Percentiles rank a stretch among this genome's conserved stretches.
Conservation (phyloP, 2,113 vertebrate genomes). For the Grammomys dolichurus region DNA sequence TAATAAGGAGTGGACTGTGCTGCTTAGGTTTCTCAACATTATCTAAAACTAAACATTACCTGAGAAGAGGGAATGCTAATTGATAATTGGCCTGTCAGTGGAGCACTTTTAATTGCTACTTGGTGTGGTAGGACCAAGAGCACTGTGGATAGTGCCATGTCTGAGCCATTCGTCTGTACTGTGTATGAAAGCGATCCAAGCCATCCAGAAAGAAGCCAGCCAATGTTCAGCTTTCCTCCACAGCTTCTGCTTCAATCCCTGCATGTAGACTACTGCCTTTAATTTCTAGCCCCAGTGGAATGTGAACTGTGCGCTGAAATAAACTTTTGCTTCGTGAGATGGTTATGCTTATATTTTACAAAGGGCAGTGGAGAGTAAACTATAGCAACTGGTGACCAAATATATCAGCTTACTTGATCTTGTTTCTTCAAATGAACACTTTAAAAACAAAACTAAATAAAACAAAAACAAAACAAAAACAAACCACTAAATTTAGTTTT, state of each 20-base stretch:
- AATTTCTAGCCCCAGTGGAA: not conserved
- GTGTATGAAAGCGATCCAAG: not conserved
- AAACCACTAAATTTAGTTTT: not conserved
- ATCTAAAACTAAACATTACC: not conserved
- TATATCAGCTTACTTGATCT: not conserved
- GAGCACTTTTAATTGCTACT: not conserved
- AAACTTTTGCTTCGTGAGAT: not conserved
- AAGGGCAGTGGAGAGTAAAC: not conserved
- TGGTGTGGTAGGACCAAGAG: not conserved
- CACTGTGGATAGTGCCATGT: not conserved
- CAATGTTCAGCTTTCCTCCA: not conserved
- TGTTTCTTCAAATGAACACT: not conserved
- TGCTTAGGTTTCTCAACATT: not conserved
- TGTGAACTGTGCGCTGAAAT: not conserved
- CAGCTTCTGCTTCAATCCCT: not conserved
- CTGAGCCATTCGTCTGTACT: not conserved
- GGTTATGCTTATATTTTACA: not conserved
- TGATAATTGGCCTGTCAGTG: not conserved
- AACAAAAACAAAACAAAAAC: not conserved
- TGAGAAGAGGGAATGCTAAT: not conserved
- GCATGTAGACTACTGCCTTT: not conserved
- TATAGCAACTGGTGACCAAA: not conserved
- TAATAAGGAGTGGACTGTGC: not conserved
- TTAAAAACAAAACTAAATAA: not conserved
- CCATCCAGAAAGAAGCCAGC: not conserved